A percentile compares a stretch with the other conserved stretches of the same genome.
Conservation (phyloP, 2,797 vertebrate genomes). For the Xenentodon cancila region DNA sequence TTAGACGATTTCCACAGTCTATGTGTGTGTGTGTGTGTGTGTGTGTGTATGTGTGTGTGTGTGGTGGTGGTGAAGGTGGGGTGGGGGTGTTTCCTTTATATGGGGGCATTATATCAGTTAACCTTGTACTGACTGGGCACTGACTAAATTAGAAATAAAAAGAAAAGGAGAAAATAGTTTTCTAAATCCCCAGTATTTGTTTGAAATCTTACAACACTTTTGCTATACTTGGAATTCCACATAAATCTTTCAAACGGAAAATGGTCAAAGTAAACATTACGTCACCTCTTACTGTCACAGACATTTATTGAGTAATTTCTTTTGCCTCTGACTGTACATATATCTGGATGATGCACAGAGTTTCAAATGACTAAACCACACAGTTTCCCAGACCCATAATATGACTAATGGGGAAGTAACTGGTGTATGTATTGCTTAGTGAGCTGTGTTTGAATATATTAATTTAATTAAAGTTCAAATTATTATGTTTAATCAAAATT, state of each 20-base stretch:
- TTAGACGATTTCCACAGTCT: conserved; percentile 21
- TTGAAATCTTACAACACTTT: background rate
- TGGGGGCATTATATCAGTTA: background rate
- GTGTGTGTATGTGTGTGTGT: too few relatives aligned
- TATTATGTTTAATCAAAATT: too few relatives aligned
- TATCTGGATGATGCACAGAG: conserved; percentile 2
- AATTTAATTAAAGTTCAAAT: too few relatives aligned
- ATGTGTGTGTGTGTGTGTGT: too few relatives aligned
- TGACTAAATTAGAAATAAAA: background rate
- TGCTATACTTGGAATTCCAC: background rate
- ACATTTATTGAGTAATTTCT: conserved; percentile 32
- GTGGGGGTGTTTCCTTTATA: background rate
- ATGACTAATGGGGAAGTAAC: background rate
- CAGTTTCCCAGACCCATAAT: background rate
- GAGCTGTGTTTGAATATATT: too few relatives aligned
- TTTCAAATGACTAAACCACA: conserved; percentile 6
- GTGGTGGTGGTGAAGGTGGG: too few relatives aligned
- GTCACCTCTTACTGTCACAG: conserved; percentile 13
- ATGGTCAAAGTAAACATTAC: conserved; percentile 35
- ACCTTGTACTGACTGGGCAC: background rate
- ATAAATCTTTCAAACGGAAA: conserved; percentile 32
- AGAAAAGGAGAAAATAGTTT: background rate
- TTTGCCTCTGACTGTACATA: conserved; percentile 13
- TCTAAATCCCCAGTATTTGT: background rate
- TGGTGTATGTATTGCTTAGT: background rate